These are phyloP conservation scores for Lithobates sylvaticus DNA, from an alignment of 2,797 vertebrate genomes.

Conservation along the genomic window DNA sequence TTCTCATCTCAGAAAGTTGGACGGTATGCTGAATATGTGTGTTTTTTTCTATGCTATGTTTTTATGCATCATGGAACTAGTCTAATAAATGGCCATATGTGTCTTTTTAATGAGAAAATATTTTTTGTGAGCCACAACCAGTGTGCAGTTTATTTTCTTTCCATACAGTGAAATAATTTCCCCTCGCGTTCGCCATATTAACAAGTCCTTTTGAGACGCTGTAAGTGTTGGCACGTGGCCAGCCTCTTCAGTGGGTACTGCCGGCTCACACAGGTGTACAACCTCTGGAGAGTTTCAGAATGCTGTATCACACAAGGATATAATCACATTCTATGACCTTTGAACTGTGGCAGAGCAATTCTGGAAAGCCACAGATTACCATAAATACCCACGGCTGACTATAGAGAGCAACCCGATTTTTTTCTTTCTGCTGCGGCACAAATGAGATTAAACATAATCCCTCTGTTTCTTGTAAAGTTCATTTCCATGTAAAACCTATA, in stretches of 20 bases:
- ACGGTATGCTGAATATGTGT: neutral
- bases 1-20: too few species aligned
- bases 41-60: neutral
- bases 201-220: slow-evolving; percentile 26
- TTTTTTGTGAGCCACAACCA: slow-evolving; percentile 21
- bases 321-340: slow-evolving; percentile 58
- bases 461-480: slow-evolving; percentile 62
- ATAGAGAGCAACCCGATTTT: slow-evolving; percentile 25
- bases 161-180: slow-evolving; percentile 41
- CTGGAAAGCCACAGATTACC: slow-evolving; percentile 62
- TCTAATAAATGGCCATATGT: slow-evolving; percentile 29
- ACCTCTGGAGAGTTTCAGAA: slow-evolving; percentile 58
- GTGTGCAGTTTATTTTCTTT: slow-evolving; percentile 37
- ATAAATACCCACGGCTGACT: slow-evolving; percentile 58
- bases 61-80: neutral
- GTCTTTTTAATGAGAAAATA: slow-evolving; percentile 3
- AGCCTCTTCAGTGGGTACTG: slow-evolving; percentile 40
- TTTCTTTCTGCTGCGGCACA: slow-evolving; percentile 39
- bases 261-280: slow-evolving; percentile 50
- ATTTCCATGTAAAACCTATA: slow-evolving; percentile 59
- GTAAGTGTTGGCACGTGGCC: slow-evolving; percentile 49
- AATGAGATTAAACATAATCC: slow-evolving; percentile 61
- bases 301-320: slow-evolving; percentile 61
- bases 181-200: slow-evolving; percentile 37
- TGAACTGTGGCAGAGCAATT: slow-evolving; percentile 58